Evolutionary conservation across 2,797 vertebrate genomes (phyloP).

Genomic region (Todus mexicanus): DNA sequence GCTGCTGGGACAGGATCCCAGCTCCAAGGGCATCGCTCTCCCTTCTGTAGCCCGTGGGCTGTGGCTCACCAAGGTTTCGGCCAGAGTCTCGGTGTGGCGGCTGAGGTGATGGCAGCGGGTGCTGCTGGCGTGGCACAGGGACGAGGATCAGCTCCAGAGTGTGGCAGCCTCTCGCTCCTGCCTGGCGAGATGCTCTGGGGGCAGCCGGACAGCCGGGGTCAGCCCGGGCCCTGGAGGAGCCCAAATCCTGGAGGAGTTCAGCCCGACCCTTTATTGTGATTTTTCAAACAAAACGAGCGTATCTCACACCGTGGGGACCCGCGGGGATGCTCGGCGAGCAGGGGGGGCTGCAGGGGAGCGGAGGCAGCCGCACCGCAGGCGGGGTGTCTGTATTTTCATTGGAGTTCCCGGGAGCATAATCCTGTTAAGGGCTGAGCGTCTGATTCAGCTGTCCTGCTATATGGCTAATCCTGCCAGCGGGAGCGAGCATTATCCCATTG

Average conservation of each 20-base stretch:
- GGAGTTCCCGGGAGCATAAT: constrained; percentile 32
- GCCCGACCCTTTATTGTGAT: not conserved
- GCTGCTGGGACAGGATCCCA: not conserved
- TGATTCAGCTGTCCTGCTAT: constrained; percentile 47
- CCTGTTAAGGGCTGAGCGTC: constrained; percentile 36
- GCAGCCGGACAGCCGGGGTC: not conserved
- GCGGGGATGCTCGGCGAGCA: accelerated
- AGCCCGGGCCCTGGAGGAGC: not conserved
- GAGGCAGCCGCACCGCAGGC: not conserved
- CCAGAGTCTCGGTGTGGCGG: not conserved
- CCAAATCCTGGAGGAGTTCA: not conserved
- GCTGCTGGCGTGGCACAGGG: not conserved
- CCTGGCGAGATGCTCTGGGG: not conserved
- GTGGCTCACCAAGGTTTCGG: accelerated
- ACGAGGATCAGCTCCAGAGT: not conserved
- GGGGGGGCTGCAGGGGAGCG: not conserved
- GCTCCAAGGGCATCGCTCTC: not conserved
- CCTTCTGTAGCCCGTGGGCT: accelerated
- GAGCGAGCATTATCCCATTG: not conserved
- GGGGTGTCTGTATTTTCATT: constrained; percentile 20
- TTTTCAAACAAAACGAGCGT: not conserved
- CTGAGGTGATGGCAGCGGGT: accelerated
- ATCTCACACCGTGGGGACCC: not conserved
- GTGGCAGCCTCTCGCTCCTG: not conserved
- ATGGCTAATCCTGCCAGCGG: constrained; percentile 37